Evolutionary conservation across 1,140 invertebrate genomes (phyloP).

Genomic region (Sweltsa coloradensis): DNA sequence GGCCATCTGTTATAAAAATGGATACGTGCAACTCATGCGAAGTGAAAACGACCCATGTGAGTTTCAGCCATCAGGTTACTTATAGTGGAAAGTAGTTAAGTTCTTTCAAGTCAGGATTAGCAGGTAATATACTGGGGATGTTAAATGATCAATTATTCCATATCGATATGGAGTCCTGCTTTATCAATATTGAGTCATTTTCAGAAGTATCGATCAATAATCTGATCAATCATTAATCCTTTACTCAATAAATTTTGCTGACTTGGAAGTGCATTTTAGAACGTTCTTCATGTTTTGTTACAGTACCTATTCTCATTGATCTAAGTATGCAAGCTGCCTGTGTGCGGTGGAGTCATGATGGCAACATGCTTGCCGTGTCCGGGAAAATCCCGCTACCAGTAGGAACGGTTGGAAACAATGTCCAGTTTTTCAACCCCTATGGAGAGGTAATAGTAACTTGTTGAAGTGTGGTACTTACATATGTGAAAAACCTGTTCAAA

Average conservation of each 20-base stretch:
- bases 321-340: slow-evolving; percentile 70
- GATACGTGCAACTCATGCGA: slow-evolving; percentile 77
- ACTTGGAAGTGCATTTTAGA: too few relatives aligned
- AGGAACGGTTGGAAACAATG: slow-evolving; percentile 63
- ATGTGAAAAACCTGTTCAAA: too few relatives aligned
- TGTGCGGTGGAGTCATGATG: slow-evolving; percentile 86
- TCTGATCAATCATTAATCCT: too few relatives aligned
- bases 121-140: too few relatives aligned
- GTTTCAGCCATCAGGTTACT: too few relatives aligned
- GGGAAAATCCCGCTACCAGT: slow-evolving; percentile 43
- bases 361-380: slow-evolving; percentile 74
- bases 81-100: too few relatives aligned
- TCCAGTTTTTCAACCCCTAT: slow-evolving; percentile 80
- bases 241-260: neutral
- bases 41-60: slow-evolving; percentile 79
- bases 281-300: slow-evolving; percentile 13
- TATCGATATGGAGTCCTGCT: too few relatives aligned
- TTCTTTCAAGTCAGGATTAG: too few relatives aligned
- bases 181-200: too few relatives aligned
- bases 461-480: too few relatives aligned
- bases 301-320: slow-evolving; percentile 53
- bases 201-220: too few relatives aligned
- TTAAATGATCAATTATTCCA: too few relatives aligned
- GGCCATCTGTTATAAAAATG: slow-evolving; percentile 78
- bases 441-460: slow-evolving; percentile 50